phyloP scores from a whole-genome alignment of 2,888 invertebrate species.

The Coelopa pilipes region DNA sequence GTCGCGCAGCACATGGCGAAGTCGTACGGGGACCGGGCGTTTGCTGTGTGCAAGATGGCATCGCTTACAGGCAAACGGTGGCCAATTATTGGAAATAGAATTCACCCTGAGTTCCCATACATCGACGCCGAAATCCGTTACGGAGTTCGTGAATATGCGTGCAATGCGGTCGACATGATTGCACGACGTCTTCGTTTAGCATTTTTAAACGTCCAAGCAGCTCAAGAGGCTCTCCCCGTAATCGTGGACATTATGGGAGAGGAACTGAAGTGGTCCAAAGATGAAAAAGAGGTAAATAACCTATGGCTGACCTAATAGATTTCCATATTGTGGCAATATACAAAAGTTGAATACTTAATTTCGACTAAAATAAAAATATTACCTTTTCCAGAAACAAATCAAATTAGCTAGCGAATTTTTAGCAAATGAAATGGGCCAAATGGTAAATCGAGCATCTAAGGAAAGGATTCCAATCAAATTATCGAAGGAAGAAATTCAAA shows the following conservation, averaged over 20 bases:
- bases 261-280: slow-evolving; percentile 90
- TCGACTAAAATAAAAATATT: no score
- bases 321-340: not conserved
- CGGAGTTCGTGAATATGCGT: slow-evolving; percentile 96
- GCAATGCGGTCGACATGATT: slow-evolving; percentile 95
- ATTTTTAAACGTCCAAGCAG: slow-evolving; percentile 97
- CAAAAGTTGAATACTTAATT: slow-evolving; percentile 1
- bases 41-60: slow-evolving; percentile 96
- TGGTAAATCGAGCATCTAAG: slow-evolving; percentile 87
- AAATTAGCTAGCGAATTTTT: slow-evolving; percentile 87
- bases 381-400: slow-evolving; percentile 76
- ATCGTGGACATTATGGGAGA: slow-evolving; percentile 97
- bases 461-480: slow-evolving; percentile 92
- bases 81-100: slow-evolving; percentile 96
- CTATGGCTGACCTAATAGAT: no score
- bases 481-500: slow-evolving; percentile 91
- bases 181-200: slow-evolving; percentile 93
- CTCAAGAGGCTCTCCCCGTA: slow-evolving; percentile 91
- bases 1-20: slow-evolving; percentile 95
- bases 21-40: slow-evolving; percentile 97
- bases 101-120: slow-evolving; percentile 99
- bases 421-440: slow-evolving; percentile 95
- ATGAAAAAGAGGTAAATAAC: slow-evolving; percentile 73
- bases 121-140: slow-evolving; percentile 96
- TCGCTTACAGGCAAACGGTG: slow-evolving; percentile 95